Base-by-base conservation (phyloP, 2,113 vertebrate species). In the Oncorhynchus masou region DNA sequence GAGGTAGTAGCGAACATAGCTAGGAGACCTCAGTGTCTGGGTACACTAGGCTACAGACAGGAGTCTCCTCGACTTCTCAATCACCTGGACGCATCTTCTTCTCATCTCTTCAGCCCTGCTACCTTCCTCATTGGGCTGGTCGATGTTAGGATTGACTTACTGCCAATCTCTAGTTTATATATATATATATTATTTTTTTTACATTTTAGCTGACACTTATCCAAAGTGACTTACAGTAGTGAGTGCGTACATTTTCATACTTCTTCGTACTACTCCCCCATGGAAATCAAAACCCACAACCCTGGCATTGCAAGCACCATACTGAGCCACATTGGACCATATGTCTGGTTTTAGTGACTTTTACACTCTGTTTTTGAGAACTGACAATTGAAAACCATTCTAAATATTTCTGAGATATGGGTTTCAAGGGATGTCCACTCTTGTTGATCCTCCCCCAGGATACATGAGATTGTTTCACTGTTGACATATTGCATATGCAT, bases 1-100 rank as follows among this genome's bases (percentile, higher is more conserved):
- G 90, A 93, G 90, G 91, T 73, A 67, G 78, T 73, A 12, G 29
- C 69, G 75, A 78, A 81, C 73, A 81, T 74, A 78, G 76, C 71
- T 79, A 62, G 27, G 57, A 75, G 78, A 66, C 45, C 60, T 75
- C 67, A 7, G 60, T 68, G 70, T 81, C 68, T 68, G 62, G 19
- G 19, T 68, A 15, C 19, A 7, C 20, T n/a, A 39, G n/a, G 3
- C 13, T 62, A 22, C 6, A 62, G 59, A 62, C 59, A 22, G n/a
- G 59, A 62, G 1, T 16, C 59, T 22, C 6, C 20, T 8, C 9
- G 3, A 9, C 8, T 62, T 22, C 59, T 62, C n/a, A 62, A 62
- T 62, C 59, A 62, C n/a, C 59, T n/a, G 59, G 59, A 22, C 5
- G 2, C 19, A 22, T 62, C 59, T 22, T 22, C 59, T 62, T 16